A percentile compares a stretch with the other conserved stretches of the same genome.
These are phyloP conservation scores for Nannoperca australis DNA, from an alignment of 2,797 vertebrate genomes.

Conservation along the genomic window DNA sequence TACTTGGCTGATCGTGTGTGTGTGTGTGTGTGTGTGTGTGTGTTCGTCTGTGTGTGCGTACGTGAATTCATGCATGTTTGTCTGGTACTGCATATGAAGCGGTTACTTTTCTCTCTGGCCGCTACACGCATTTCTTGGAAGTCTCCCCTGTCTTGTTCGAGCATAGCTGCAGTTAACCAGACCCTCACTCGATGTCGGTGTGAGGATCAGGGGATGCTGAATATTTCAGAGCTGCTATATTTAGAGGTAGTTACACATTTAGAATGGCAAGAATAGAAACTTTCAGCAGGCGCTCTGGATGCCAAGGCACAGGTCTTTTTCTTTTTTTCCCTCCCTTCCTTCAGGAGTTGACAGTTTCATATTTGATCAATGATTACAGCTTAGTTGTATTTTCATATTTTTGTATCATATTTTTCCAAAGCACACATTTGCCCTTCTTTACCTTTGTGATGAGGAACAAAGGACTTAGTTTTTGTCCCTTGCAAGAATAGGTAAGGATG, in stretches of 20 bases:
- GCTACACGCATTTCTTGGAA: slow-evolving; percentile 75
- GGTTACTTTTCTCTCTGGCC: slow-evolving; percentile 51
- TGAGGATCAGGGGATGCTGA: slow-evolving; percentile 84
- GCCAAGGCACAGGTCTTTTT: slow-evolving; percentile 65
- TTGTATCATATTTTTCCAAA: slow-evolving; percentile 45
- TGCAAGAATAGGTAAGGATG: slow-evolving; percentile 11
- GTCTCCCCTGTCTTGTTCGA: slow-evolving; percentile 64
- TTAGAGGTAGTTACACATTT: slow-evolving; percentile 86
- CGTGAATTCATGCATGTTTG: slow-evolving; percentile 45
- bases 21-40: neutral
- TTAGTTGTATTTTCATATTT: slow-evolving; percentile 62
- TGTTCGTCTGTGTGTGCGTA: neutral
- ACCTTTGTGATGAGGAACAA: slow-evolving; percentile 41
- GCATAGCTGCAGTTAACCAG: slow-evolving; percentile 73
- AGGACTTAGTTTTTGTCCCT: slow-evolving; percentile 11
- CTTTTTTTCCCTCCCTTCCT: slow-evolving; percentile 46
- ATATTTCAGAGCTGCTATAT: slow-evolving; percentile 89
- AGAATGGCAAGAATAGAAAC: slow-evolving; percentile 86
- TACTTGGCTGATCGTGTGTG: slow-evolving; percentile 22
- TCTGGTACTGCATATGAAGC: slow-evolving; percentile 54
- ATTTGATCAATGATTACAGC: slow-evolving; percentile 59
- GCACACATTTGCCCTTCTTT: slow-evolving; percentile 18
- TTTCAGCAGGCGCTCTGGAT: slow-evolving; percentile 77
- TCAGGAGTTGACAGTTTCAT: slow-evolving; percentile 67
- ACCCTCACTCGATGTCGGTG: slow-evolving; percentile 73